Evolutionary conservation across 2,888 invertebrate genomes (phyloP).

Genomic region (Drosophila anceps): DNA sequence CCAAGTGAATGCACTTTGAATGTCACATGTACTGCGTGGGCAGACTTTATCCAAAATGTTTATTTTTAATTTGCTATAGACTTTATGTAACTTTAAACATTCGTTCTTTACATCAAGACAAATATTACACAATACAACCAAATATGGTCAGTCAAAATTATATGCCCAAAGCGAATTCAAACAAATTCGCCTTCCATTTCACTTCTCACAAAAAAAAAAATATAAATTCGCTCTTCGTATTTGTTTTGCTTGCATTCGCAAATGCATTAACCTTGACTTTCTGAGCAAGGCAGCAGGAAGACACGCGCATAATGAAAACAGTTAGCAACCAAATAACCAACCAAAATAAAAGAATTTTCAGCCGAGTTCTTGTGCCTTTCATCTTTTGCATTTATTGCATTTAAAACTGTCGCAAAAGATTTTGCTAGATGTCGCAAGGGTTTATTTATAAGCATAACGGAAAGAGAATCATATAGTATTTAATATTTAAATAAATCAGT

Average conservation of each 20-base stretch:
- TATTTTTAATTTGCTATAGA: background rate
- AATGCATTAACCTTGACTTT: slow-evolving; percentile 58
- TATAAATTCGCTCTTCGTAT: slow-evolving; percentile 4
- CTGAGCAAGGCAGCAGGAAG: background rate
- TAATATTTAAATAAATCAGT: slow-evolving; percentile 44
- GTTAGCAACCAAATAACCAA: slow-evolving; percentile 38
- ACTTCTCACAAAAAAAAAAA: background rate
- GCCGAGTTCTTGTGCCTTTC: slow-evolving; percentile 8
- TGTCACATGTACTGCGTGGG: background rate
- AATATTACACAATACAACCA: background rate
- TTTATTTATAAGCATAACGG: slow-evolving; percentile 29
- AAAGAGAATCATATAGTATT: slow-evolving; percentile 18
- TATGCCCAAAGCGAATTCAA: background rate
- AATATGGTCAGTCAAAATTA: background rate
- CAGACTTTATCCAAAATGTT: background rate
- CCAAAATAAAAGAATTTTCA: slow-evolving; percentile 6
- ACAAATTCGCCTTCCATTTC: slow-evolving; percentile 1
- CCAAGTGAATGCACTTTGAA: slow-evolving; percentile 29
- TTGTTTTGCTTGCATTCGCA: slow-evolving; percentile 30
- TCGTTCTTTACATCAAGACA: slow-evolving; percentile 6
- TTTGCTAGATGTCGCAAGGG: slow-evolving; percentile 9
- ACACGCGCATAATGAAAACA: slow-evolving; percentile 22
- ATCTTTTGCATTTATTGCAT: slow-evolving; percentile 16
- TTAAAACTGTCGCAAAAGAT: slow-evolving; percentile 34
- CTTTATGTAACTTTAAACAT: background rate